A percentile compares a stretch with the other conserved stretches of the same genome.
Evolutionary conservation across 2,797 vertebrate species (phyloP).

Genomic region (Etheostoma nigrum): DNA sequence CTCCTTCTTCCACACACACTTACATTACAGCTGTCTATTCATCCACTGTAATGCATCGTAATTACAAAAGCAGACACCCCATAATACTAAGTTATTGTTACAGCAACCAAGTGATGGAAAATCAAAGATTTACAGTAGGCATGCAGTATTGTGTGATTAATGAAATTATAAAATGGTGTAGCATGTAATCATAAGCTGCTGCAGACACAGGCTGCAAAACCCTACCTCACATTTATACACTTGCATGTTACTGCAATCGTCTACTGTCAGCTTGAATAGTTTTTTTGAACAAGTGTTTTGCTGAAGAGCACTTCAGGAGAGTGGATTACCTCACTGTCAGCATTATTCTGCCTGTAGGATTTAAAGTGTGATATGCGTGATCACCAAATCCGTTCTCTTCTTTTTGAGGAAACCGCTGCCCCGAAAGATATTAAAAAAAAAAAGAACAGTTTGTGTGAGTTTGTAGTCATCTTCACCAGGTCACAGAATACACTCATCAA

Average conservation of each 20-base stretch:
- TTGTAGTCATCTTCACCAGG: constrained; percentile 27
- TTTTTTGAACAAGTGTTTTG: constrained; percentile 60
- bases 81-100: constrained; percentile 52
- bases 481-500: constrained; percentile 18
- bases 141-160: constrained; percentile 41
- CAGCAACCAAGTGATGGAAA: constrained; percentile 38
- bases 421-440: constrained; percentile 15
- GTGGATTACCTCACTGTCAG: constrained; percentile 70
- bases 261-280: constrained; percentile 38
- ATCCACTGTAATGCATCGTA: constrained; percentile 58
- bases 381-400: constrained; percentile 59
- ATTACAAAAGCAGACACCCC: constrained; percentile 62
- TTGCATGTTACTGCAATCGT: constrained; percentile 27
- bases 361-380: constrained; percentile 58
- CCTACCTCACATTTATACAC: constrained; percentile 24
- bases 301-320: constrained; percentile 75
- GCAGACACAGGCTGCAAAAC: constrained; percentile 29
- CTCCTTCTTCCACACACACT: constrained; percentile 39
- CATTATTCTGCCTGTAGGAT: constrained; percentile 59
- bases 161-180: constrained; percentile 48
- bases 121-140: constrained; percentile 41
- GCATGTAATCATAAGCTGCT: constrained; percentile 42
- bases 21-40: constrained; percentile 47
- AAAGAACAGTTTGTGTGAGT: constrained; percentile 44
- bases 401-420: constrained; percentile 32